Conservation (phyloP, 1,140 invertebrate genomes). For the Ericerus pela region DNA sequence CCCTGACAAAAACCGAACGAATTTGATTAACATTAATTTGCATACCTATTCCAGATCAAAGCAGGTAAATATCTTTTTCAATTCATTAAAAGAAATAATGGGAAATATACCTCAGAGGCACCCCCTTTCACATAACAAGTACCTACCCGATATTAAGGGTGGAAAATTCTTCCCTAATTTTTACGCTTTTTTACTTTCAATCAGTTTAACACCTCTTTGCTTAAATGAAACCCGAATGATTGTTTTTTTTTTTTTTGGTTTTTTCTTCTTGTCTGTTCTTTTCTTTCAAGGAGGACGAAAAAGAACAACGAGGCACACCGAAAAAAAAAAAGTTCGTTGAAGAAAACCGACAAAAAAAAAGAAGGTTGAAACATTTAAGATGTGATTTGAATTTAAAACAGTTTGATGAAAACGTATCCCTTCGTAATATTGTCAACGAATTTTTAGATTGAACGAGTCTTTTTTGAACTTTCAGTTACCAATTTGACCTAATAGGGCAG, state of each 20-base stretch:
- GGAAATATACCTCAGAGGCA: slow-evolving; percentile 10
- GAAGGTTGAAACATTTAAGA: not conserved
- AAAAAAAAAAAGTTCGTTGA: not conserved
- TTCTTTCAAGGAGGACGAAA: no score
- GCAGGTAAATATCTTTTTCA: slow-evolving; percentile 10
- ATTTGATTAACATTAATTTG: slow-evolving; percentile 10
- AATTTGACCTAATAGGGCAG: no score
- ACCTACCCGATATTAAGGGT: slow-evolving; percentile 5
- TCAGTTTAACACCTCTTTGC: slow-evolving; percentile 3
- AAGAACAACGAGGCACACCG: no score
- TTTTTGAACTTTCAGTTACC: no score
- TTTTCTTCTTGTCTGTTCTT: not conserved
- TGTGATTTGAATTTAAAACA: slow-evolving; percentile 10
- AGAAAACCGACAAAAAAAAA: not conserved
- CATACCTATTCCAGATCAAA: slow-evolving; percentile 9
- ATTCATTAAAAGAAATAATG: slow-evolving; percentile 12
- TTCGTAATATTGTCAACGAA: no score
- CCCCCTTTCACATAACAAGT: slow-evolving; percentile 3
- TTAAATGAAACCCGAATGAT: slow-evolving; percentile 10
- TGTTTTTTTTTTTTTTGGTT: slow-evolving; percentile 2
- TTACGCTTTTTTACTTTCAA: slow-evolving; percentile 10
- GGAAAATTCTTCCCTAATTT: slow-evolving; percentile 11
- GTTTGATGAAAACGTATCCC: no score
- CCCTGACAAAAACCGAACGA: not conserved
- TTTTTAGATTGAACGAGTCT: no score